Conservation (phyloP, 2,888 invertebrate genomes). For the Catocala fraxini region DNA sequence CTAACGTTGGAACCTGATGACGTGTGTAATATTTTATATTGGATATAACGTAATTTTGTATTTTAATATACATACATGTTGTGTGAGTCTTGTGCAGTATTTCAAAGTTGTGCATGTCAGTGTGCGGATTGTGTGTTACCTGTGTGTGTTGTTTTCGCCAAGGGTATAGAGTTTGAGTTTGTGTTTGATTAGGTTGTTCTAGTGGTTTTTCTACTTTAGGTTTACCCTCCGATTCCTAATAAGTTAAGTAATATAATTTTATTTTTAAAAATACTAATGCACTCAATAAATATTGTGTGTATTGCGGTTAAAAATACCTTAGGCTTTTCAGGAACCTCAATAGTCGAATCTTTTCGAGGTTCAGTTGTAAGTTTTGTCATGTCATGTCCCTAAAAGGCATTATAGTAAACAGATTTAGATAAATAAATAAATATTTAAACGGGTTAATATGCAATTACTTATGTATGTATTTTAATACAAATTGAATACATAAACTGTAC, state of each 20-base stretch:
- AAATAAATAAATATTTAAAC: too few species aligned
- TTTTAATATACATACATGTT: conserved; percentile 12
- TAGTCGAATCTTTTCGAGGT: conserved; percentile 3
- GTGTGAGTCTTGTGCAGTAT: conserved; percentile 27
- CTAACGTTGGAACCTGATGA: conserved; percentile 70
- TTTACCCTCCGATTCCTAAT: conserved; percentile 23
- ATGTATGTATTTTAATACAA: too few species aligned
- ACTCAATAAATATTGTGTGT: too few species aligned
- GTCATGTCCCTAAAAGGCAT: conserved; percentile 4
- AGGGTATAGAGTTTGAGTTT: conserved; percentile 53
- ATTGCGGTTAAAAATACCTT: conserved; percentile 17
- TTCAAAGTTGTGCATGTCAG: conserved; percentile 36
- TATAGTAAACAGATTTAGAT: background rate
- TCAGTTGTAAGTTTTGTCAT: background rate
- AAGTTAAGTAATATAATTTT: conserved; percentile 6
- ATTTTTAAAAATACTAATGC: conserved; percentile 7
- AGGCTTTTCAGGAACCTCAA: conserved; percentile 20
- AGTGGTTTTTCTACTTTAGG: conserved; percentile 39
- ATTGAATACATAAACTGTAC: conserved; percentile 6
- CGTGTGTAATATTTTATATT: conserved; percentile 27
- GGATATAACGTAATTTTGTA: conserved; percentile 12
- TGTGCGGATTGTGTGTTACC: conserved; percentile 35
- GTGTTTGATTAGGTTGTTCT: conserved; percentile 50
- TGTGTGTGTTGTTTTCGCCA: conserved; percentile 58
- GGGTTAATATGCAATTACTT: too few species aligned